Evolutionary conservation across 2,113 vertebrate genomes (phyloP).

Genomic region (Sisor rabdophorus): DNA sequence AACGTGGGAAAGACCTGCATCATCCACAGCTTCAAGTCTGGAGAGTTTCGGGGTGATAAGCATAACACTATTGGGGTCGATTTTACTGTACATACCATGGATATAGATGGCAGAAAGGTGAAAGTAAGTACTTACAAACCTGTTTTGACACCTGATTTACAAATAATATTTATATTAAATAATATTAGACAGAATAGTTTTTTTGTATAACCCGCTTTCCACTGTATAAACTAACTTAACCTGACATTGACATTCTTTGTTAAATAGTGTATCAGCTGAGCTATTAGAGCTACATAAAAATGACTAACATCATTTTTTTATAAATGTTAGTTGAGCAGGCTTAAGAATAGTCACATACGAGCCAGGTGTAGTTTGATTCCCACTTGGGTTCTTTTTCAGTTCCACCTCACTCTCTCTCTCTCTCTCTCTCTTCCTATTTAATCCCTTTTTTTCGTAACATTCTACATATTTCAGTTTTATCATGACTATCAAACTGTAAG

Average conservation of each 20-base stretch:
- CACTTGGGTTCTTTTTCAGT: too few species aligned
- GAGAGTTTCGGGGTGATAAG: slow-evolving; percentile 80
- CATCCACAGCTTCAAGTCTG: slow-evolving; percentile 88
- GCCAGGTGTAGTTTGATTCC: too few species aligned
- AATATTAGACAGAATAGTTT: neutral
- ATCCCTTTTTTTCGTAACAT: too few species aligned
- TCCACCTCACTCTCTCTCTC: too few species aligned
- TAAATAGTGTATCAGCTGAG: too few species aligned
- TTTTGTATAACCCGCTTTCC: neutral
- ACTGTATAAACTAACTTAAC: neutral
- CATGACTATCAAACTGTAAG: neutral
- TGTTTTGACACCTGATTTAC: neutral
- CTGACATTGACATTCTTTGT: too few species aligned
- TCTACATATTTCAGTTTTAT: neutral
- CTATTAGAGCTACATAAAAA: too few species aligned
- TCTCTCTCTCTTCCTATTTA: neutral
- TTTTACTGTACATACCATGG: slow-evolving; percentile 86
- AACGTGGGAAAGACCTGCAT: slow-evolving; percentile 95
- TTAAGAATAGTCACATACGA: neutral
- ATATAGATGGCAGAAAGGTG: slow-evolving; percentile 86
- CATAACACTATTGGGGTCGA: slow-evolving; percentile 97
- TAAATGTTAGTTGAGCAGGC: neutral
- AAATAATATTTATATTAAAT: neutral
- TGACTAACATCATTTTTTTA: too few species aligned
- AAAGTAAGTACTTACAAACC: slow-evolving; percentile 72